Percentiles rank a stretch among this genome's conserved stretches.
Evolutionary conservation across 2,888 invertebrate species (phyloP).

Genomic region (Strigamia crassipes): DNA sequence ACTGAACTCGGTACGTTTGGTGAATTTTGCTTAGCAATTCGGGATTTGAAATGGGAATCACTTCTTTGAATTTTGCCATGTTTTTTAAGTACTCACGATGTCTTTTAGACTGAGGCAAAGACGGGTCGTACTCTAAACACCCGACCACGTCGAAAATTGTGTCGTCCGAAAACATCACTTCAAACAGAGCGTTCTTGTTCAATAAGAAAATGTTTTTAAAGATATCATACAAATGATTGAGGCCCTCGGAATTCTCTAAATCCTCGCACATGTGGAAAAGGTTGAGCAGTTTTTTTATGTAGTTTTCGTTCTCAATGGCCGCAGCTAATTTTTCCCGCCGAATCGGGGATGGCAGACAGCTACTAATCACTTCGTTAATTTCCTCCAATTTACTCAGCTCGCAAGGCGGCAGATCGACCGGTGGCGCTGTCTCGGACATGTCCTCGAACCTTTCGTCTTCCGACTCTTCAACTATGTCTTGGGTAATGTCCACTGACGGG

Average conservation of each 20-base stretch:
- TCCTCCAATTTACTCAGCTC: slow-evolving; percentile 92
- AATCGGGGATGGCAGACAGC: slow-evolving; percentile 84
- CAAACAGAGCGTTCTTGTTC: slow-evolving; percentile 95
- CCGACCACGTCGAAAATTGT: slow-evolving; percentile 97
- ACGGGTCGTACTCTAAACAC: slow-evolving; percentile 96
- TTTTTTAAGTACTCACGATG: slow-evolving; percentile 95
- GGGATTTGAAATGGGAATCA: slow-evolving; percentile 89
- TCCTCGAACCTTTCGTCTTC: slow-evolving; percentile 97
- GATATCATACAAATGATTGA: slow-evolving; percentile 94
- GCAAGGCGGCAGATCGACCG: slow-evolving; percentile 92
- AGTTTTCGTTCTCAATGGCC: slow-evolving; percentile 91
- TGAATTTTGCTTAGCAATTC: slow-evolving; percentile 98
- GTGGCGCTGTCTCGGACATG: slow-evolving; percentile 90
- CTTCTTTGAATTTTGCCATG: slow-evolving; percentile 80
- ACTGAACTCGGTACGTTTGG: slow-evolving; percentile 99
- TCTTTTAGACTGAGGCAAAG: slow-evolving; percentile 78
- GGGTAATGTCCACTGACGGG: slow-evolving; percentile 96
- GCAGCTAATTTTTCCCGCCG: slow-evolving; percentile 92
- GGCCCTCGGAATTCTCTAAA: slow-evolving; percentile 88
- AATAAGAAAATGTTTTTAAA: slow-evolving; percentile 98
- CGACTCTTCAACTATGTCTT: slow-evolving; percentile 93
- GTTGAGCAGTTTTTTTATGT: slow-evolving; percentile 91
- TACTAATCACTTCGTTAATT: slow-evolving; percentile 87
- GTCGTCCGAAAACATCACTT: slow-evolving; percentile 95
- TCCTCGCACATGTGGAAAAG: slow-evolving; percentile 98